Base-by-base conservation (phyloP, 2,888 invertebrate genomes). In the Bombylius discolor region DNA sequence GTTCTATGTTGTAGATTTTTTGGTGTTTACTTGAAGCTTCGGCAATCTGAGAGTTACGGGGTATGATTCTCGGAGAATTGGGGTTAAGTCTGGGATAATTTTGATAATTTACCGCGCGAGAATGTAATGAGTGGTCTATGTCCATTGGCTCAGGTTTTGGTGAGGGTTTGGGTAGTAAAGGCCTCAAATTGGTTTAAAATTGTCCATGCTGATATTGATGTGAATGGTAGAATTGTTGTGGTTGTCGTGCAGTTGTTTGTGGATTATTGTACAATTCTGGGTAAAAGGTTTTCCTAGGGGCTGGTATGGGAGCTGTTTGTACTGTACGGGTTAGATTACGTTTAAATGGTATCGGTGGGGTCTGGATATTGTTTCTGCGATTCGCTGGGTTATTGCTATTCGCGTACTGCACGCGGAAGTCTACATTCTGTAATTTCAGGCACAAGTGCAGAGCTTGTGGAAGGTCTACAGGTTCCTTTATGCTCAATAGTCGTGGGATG, bases 141-240 rank as follows among this genome's bases (percentile, higher is more conserved):
- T 62, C 59, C 55, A 60, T 58, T 3, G 58, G 60, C 53, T 57
- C 56, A 36, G 59, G 55, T 23, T 44, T 47, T 42, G 53, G 59
- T 39, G 50, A 47, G n/a, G 53, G 59, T 49, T 61, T 59, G 36
- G 50, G n/a, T 12, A 55, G 55, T 5, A 56, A 48, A 6, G 52
- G 55, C 8, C 51, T 51, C 46, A 33, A 49, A 34, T 47, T 2
- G 12, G 1, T 31, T 32, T n/a, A 44, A 31, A 5, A 6, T 39
- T 14, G 32, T 6, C 36, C 44, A 44, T 42, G 52, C 12, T 39
- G 39, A 13, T 50, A 14, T 5, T 8, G n/a, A 5, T 33, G 14
- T 39, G 34, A 44, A 32, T 36, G 23, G 5, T n/a, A n/a, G n/a
- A n/a, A n/a, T n/a, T n/a, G n/a, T n/a, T n/a, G n/a, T n/a, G n/a